Percentiles rank a stretch among this genome's conserved stretches.
Conservation (phyloP, 2,113 vertebrate genomes). For the Xiphophorus hellerii region DNA sequence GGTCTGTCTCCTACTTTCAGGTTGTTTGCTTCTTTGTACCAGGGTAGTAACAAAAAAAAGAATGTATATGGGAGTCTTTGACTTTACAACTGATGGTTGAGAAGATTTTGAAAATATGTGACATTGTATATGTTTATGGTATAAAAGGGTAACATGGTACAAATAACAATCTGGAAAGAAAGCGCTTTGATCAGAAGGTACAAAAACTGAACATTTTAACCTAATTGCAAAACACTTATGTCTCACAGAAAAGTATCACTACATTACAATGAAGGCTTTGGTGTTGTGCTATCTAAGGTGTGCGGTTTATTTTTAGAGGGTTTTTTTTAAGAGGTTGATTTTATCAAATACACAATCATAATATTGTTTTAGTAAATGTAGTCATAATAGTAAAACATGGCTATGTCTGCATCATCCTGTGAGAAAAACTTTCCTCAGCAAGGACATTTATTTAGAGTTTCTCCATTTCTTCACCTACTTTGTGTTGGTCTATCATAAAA, state of each 20-base stretch:
- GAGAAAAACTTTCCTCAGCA: neutral
- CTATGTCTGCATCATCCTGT: neutral
- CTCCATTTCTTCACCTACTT: too few relatives aligned
- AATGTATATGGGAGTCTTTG: neutral
- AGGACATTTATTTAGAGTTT: too few relatives aligned
- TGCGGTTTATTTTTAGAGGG: too few relatives aligned
- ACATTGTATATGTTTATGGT: neutral
- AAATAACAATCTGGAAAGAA: too few relatives aligned
- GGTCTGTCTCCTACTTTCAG: constrained; percentile 35
- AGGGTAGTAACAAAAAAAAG: neutral
- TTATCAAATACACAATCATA: neutral
- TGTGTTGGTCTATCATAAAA: too few relatives aligned
- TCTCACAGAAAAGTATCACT: too few relatives aligned
- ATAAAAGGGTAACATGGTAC: neutral
- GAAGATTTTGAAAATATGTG: neutral
- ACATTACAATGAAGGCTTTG: too few relatives aligned
- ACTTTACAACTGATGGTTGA: neutral
- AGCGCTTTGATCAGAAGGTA: too few relatives aligned
- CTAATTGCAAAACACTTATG: too few relatives aligned
- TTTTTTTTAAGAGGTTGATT: neutral
- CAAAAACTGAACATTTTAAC: too few relatives aligned
- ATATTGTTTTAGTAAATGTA: neutral
- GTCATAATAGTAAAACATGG: neutral
- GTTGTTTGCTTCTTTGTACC: constrained; percentile 38
- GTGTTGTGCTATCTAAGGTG: neutral